Percentiles rank a stretch among this genome's conserved stretches.
Evolutionary conservation across 2,113 vertebrate species (phyloP).

Genomic region (Archocentrus centrarchus): DNA sequence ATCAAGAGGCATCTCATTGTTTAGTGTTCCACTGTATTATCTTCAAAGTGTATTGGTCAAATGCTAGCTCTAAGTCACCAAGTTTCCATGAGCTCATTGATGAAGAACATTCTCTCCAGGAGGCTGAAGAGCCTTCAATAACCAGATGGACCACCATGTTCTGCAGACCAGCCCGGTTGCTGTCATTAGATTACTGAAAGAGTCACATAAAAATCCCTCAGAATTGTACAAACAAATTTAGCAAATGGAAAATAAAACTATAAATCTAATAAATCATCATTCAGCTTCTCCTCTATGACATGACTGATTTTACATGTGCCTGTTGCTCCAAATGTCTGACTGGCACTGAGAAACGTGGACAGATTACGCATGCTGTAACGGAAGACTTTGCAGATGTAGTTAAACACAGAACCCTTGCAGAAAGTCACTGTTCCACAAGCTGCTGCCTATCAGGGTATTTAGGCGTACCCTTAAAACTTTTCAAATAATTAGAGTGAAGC

Average conservation of each 20-base stretch:
- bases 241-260: not conserved
- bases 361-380: slow-evolving; percentile 36
- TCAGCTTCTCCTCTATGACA: not conserved
- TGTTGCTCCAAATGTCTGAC: slow-evolving; percentile 7
- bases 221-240: slow-evolving; percentile 10
- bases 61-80: slow-evolving; percentile 17
- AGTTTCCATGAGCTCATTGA: slow-evolving; percentile 56
- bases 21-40: slow-evolving; percentile 49
- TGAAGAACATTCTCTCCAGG: slow-evolving; percentile 20
- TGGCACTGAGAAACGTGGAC: slow-evolving; percentile 28
- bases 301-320: slow-evolving; percentile 2
- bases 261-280: not conserved
- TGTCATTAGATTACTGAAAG: not conserved
- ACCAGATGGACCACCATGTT: slow-evolving; percentile 14
- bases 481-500: slow-evolving; percentile 65
- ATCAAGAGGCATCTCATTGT: slow-evolving; percentile 24
- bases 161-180: not conserved
- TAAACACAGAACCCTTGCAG: slow-evolving; percentile 27
- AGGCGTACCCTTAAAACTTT: slow-evolving; percentile 50
- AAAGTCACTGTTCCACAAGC: slow-evolving; percentile 38
- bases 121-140: not conserved
- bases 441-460: slow-evolving; percentile 42
- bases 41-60: slow-evolving; percentile 49
- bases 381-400: slow-evolving; percentile 34
- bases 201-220: not conserved